Evolutionary conservation across 2,888 invertebrate species (phyloP).

Genomic region (Thereva nobilitata): DNA sequence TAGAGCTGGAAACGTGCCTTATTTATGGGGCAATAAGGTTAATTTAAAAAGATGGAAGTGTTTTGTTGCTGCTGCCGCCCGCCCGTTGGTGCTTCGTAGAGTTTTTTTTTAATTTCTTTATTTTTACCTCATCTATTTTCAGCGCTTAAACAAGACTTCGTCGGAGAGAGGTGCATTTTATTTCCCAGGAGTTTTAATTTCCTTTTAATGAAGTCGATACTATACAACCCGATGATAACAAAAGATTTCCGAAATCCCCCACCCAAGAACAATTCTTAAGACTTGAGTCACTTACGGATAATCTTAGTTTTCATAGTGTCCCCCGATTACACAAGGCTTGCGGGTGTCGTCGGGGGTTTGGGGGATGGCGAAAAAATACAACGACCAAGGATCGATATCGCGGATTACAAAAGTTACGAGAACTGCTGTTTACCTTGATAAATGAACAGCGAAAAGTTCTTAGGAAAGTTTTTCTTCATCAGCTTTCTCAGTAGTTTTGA

Average conservation of each 20-base stretch:
- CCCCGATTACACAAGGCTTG: no score
- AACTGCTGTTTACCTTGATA: constrained; percentile 27
- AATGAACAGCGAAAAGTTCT: constrained; percentile 30
- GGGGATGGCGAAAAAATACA: constrained; percentile 16
- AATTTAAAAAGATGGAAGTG: constrained; percentile 20
- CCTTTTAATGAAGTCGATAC: constrained; percentile 25
- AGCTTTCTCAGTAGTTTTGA: no score
- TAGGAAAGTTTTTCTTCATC: constrained; percentile 27
- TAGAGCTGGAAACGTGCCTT: constrained; percentile 19
- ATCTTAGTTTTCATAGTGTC: no score
- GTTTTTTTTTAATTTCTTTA: no score
- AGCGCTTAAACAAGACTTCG: background rate
- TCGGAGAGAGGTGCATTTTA: background rate
- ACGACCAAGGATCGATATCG: constrained; percentile 32
- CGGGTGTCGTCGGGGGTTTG: no score
- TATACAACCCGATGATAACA: constrained; percentile 14
- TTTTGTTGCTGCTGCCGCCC: background rate
- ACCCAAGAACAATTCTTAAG: no score
- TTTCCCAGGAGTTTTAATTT: constrained; percentile 25
- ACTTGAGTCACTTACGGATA: no score
- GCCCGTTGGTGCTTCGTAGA: no score
- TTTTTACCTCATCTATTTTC: constrained; percentile 28
- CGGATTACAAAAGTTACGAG: constrained; percentile 28
- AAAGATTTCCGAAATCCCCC: background rate
- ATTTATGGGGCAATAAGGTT: constrained; percentile 26